Percentiles rank a stretch among this genome's conserved stretches.
These are phyloP conservation scores for Hiodon alosoides DNA, from an alignment of 2,113 vertebrate genomes.

Conservation along the genomic window DNA sequence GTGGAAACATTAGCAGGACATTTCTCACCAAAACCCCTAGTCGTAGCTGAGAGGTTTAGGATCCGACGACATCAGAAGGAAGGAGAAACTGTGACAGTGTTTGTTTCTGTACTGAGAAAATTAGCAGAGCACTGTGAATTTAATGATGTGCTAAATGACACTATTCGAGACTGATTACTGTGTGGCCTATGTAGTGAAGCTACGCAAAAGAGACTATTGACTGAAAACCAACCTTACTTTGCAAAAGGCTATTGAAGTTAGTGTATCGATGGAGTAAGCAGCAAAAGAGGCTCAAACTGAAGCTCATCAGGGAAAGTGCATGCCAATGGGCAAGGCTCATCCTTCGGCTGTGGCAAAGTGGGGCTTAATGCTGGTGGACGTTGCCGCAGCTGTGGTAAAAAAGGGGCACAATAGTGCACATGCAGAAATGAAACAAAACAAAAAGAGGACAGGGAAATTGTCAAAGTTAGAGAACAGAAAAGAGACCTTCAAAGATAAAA, in stretches of 20 bases:
- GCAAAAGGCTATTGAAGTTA: background rate
- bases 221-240: too few species aligned
- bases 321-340: too few species aligned
- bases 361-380: too few species aligned
- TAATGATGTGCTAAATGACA: too few species aligned
- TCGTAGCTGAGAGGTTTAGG: background rate
- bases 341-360: too few species aligned
- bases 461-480: background rate
- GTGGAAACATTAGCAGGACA: background rate
- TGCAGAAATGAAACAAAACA: too few species aligned
- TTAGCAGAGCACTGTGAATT: background rate
- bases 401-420: too few species aligned
- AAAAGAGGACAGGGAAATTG: background rate
- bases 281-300: background rate
- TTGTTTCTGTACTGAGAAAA: background rate
- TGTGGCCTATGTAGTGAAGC: too few species aligned
- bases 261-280: background rate
- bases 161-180: too few species aligned
- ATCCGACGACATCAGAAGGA: background rate
- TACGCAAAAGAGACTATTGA: too few species aligned
- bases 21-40: background rate
- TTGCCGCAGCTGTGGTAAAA: too few species aligned
- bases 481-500: background rate
- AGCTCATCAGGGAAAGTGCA: too few species aligned
- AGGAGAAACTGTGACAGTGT: background rate